phyloP scores from a whole-genome alignment of 2,797 vertebrate genomes.

The Platyrinchus mystaceus region DNA sequence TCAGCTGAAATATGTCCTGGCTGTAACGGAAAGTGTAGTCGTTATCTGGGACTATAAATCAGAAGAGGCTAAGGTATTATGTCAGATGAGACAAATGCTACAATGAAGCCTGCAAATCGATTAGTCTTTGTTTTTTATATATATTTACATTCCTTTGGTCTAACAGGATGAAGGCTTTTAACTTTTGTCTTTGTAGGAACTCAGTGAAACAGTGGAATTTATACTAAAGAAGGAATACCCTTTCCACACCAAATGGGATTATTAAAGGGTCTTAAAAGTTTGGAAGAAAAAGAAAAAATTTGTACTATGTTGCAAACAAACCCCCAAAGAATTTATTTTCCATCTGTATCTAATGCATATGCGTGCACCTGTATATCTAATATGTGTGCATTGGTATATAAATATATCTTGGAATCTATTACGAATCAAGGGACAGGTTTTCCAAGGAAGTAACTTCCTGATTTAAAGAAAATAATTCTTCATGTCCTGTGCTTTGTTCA shows the following conservation, averaged over 20 bases:
- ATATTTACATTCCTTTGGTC: neutral
- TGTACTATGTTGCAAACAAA: neutral
- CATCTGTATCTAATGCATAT: neutral
- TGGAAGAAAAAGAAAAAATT: neutral
- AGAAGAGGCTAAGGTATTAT: slow-evolving; percentile 65
- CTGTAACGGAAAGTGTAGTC: slow-evolving; percentile 73
- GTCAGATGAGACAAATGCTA: neutral
- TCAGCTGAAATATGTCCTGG: slow-evolving; percentile 70
- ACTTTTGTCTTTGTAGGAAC: neutral
- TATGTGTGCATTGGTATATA: neutral
- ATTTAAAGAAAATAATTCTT: neutral
- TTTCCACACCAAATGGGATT: neutral
- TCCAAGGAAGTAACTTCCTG: neutral
- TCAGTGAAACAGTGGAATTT: neutral
- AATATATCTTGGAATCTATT: neutral
- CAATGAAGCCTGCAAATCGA: neutral
- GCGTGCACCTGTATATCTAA: neutral
- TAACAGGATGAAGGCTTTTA: neutral
- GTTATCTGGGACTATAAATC: slow-evolving; percentile 79
- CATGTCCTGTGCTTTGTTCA: neutral
- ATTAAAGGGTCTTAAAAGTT: neutral
- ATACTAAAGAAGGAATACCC: neutral
- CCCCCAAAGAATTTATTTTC: neutral
- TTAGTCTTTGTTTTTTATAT: neutral
- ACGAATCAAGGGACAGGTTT: neutral